These are phyloP conservation scores for Poecilobothrus nobilitatus DNA, from an alignment of 2,888 invertebrate species.

Conservation along the genomic window DNA sequence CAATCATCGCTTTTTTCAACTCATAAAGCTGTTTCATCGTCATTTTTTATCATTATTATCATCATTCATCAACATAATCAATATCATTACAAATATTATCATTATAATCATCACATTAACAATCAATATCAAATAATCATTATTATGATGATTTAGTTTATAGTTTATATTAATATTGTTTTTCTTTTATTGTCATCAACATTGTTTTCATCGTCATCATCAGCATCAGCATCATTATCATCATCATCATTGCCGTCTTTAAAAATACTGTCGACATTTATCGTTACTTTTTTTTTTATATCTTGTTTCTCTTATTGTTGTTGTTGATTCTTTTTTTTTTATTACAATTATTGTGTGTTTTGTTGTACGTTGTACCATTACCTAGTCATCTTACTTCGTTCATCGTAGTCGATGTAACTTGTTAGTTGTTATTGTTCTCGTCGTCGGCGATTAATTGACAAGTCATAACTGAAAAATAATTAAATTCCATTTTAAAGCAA, in stretches of 20 bases:
- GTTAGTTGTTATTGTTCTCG: too few relatives aligned
- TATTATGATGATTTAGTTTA: too few relatives aligned
- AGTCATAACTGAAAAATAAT: constrained; percentile 5
- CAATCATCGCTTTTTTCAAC: not conserved
- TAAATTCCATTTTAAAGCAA: constrained; percentile 6
- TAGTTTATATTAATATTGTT: too few relatives aligned
- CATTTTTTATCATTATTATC: too few relatives aligned
- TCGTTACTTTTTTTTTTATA: not conserved
- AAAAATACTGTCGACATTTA: not conserved
- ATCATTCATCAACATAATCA: too few relatives aligned
- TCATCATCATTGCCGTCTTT: not conserved
- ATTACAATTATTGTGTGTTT: not conserved
- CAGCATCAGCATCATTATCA: not conserved
- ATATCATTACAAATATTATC: too few relatives aligned
- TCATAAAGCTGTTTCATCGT: not conserved
- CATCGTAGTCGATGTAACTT: not conserved
- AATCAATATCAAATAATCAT: too few relatives aligned
- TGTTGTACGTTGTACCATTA: too few relatives aligned
- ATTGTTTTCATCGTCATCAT: too few relatives aligned
- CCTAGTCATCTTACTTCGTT: too few relatives aligned
- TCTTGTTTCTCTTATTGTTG: not conserved
- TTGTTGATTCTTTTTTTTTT: not conserved
- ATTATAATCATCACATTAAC: too few relatives aligned
- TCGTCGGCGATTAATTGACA: constrained; percentile 2
- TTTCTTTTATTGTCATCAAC: too few relatives aligned